Evolutionary conservation across 2,888 invertebrate genomes (phyloP).

Genomic region (Sesamia inferens): DNA sequence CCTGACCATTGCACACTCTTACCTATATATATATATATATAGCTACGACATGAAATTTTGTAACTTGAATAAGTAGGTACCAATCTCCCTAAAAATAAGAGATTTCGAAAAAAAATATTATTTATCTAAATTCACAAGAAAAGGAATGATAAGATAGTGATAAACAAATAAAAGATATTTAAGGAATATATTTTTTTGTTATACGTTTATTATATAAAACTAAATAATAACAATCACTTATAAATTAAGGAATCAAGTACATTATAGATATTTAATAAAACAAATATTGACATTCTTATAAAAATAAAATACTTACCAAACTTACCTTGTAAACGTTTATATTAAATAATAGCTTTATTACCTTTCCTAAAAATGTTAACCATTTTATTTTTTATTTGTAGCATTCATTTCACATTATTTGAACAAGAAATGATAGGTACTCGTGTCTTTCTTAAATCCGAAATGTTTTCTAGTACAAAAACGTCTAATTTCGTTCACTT

Average conservation of each 20-base stretch:
- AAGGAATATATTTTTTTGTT: not conserved
- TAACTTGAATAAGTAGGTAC: not conserved
- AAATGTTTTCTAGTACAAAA: constrained; percentile 2
- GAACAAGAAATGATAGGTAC: not conserved
- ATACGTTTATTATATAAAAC: constrained; percentile 35
- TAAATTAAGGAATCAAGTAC: constrained; percentile 16
- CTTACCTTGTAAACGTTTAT: constrained; percentile 61
- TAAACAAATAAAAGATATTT: not conserved
- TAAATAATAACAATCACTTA: constrained; percentile 58
- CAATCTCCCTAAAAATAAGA: not conserved
- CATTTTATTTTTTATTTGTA: not conserved
- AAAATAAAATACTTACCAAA: constrained; percentile 62
- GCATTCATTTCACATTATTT: not conserved
- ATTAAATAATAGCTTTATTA: constrained; percentile 25
- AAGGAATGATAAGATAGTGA: not conserved
- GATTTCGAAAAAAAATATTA: not conserved
- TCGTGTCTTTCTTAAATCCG: not conserved
- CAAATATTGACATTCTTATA: constrained; percentile 45
- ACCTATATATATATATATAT: not conserved
- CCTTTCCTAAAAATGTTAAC: constrained; percentile 8
- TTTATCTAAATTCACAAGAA: not conserved
- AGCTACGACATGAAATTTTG: not conserved
- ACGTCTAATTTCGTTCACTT: not conserved
- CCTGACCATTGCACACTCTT: too few relatives aligned
- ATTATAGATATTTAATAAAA: constrained; percentile 6